Percentiles rank a stretch among this genome's conserved stretches.
Conservation (phyloP, 2,797 vertebrate species). For the Thunnus albacares region DNA sequence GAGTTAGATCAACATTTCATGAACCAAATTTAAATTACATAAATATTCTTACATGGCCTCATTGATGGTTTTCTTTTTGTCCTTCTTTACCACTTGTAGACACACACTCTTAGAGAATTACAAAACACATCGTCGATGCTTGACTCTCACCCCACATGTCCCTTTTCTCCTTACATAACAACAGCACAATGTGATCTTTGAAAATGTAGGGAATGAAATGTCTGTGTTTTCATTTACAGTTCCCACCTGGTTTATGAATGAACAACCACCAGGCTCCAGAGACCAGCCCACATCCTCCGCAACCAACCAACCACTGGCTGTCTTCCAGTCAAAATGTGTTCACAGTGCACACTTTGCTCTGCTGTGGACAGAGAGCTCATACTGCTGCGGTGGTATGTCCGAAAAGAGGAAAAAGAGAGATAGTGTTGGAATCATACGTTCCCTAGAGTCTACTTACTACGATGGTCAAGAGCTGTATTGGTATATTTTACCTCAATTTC, state of each 20-base stretch:
- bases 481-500: slow-evolving; percentile 40
- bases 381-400: slow-evolving; percentile 51
- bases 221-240: slow-evolving; percentile 82
- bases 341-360: slow-evolving; percentile 68
- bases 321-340: slow-evolving; percentile 80
- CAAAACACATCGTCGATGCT: slow-evolving; percentile 18
- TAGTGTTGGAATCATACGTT: slow-evolving; percentile 41
- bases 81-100: background rate
- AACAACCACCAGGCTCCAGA: slow-evolving; percentile 79
- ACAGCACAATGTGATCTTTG: slow-evolving; percentile 78
- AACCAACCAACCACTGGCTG: slow-evolving; percentile 76
- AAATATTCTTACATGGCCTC: background rate
- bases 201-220: slow-evolving; percentile 67
- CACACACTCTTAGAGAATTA: slow-evolving; percentile 19
- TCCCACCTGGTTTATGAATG: slow-evolving; percentile 85
- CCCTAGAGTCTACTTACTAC: slow-evolving; percentile 52
- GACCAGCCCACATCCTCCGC: slow-evolving; percentile 82
- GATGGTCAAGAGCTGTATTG: slow-evolving; percentile 46
- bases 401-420: slow-evolving; percentile 38
- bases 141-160: slow-evolving; percentile 25
- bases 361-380: slow-evolving; percentile 59
- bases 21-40: background rate
- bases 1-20: no score
- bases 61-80: background rate
- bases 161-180: slow-evolving; percentile 55